A percentile compares a stretch with the other conserved stretches of the same genome.
These are phyloP conservation scores for Lagenorhynchus albirostris DNA, from an alignment of 2,113 vertebrate genomes.

Conservation along the genomic window DNA sequence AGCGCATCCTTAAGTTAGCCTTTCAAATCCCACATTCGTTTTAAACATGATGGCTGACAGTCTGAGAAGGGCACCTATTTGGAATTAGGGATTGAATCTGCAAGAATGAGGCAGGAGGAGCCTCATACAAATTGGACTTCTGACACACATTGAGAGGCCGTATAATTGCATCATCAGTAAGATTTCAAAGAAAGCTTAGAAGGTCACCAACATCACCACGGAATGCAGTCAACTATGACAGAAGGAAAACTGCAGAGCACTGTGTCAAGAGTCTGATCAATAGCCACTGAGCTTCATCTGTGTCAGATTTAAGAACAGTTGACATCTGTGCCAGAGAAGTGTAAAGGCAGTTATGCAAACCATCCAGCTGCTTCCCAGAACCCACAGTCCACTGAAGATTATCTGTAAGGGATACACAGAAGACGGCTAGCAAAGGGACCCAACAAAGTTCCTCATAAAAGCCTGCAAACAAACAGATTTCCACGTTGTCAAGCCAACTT, in stretches of 20 bases:
- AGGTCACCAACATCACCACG: constrained; percentile 64
- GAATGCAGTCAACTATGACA: constrained; percentile 46
- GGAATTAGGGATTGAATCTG: constrained; percentile 37
- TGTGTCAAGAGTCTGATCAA: constrained; percentile 57
- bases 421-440: constrained; percentile 44
- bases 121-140: constrained; percentile 64
- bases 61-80: not conserved
- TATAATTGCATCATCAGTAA: constrained; percentile 77
- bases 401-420: constrained; percentile 37
- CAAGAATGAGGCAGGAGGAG: constrained; percentile 25
- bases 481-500: constrained; percentile 52
- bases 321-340: constrained; percentile 57
- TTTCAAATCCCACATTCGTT: not conserved
- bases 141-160: constrained; percentile 19
- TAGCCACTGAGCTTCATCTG: constrained; percentile 56
- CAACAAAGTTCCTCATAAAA: constrained; percentile 51
- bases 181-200: constrained; percentile 60
- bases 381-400: constrained; percentile 49
- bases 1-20: not conserved
- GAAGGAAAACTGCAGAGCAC: constrained; percentile 49
- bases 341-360: constrained; percentile 62
- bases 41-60: not conserved
- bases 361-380: constrained; percentile 72
- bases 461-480: constrained; percentile 65
- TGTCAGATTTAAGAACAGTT: constrained; percentile 72